Conservation (phyloP, 1,140 invertebrate genomes). For the Scaptomyza montana region DNA sequence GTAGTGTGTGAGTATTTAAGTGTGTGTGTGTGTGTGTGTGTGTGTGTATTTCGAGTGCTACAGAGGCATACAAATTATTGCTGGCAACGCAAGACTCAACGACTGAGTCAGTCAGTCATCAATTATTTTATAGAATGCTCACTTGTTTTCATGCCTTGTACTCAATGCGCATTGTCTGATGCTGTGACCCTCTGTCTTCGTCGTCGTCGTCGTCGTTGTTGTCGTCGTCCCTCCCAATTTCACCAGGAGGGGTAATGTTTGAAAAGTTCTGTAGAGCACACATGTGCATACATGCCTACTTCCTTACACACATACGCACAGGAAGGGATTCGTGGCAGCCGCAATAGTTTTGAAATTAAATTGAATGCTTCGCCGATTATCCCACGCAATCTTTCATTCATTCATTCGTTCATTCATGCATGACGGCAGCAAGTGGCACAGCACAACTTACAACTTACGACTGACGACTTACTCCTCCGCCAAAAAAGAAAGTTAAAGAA, state of each 20-base stretch:
- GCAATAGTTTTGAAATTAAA: conserved; percentile 83
- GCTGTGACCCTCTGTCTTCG: background rate
- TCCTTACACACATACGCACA: conserved; percentile 28
- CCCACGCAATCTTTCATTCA: conserved; percentile 80
- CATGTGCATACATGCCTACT: too few relatives aligned
- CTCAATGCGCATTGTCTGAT: conserved; percentile 47
- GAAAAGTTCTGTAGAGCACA: conserved; percentile 51
- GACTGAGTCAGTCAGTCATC: conserved; percentile 78
- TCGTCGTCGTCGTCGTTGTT: background rate
- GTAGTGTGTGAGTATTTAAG: conserved; percentile 29
- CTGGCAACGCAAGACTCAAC: conserved; percentile 58
- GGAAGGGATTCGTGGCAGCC: conserved; percentile 69
- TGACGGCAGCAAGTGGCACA: conserved; percentile 41
- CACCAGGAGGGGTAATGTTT: conserved; percentile 49
- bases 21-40: conserved; percentile 44
- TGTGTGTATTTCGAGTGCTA: conserved; percentile 59
- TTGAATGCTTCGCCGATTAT: conserved; percentile 82
- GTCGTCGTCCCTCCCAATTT: background rate
- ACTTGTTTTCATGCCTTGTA: conserved; percentile 71
- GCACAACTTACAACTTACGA: background rate
- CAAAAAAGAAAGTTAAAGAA: conserved; percentile 52
- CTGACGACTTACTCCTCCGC: conserved; percentile 37
- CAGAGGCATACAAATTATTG: conserved; percentile 78
- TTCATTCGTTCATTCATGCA: conserved; percentile 38
- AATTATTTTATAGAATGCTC: conserved; percentile 83